Evolutionary conservation across 2,113 vertebrate genomes (phyloP).

Genomic region (Cisticola juncidis): DNA sequence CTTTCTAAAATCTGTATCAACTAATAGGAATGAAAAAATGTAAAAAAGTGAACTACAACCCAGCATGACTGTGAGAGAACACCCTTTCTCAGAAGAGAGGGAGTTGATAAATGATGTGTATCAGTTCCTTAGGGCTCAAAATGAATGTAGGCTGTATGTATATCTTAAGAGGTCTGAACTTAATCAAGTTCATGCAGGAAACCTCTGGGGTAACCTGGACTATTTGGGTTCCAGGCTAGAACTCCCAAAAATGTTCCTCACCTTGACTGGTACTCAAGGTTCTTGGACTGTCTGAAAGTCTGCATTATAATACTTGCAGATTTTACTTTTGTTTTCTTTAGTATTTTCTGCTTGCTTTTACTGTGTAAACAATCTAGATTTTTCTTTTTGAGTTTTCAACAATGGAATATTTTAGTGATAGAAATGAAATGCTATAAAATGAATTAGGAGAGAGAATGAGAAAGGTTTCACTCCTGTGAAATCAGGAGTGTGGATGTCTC

Average conservation of each 20-base stretch:
- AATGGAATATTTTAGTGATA: background rate
- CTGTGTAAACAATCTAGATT: background rate
- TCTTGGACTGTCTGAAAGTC: background rate
- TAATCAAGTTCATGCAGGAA: background rate
- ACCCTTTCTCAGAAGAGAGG: background rate
- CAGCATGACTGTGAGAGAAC: background rate
- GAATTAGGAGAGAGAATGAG: no score
- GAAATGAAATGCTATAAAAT: background rate
- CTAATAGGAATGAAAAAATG: background rate
- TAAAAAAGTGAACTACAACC: background rate
- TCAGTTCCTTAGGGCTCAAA: background rate
- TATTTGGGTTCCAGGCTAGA: background rate
- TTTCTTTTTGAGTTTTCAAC: background rate
- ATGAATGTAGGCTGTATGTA: background rate
- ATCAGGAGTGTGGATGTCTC: background rate
- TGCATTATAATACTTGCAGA: fast-evolving
- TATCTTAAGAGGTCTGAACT: background rate
- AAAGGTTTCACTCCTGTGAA: no score
- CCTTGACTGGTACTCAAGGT: background rate
- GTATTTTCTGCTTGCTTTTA: background rate
- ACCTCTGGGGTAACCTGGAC: background rate
- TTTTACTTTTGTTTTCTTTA: background rate
- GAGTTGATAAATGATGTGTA: background rate
- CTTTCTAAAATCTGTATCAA: background rate
- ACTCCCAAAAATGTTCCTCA: background rate